phyloP scores from a whole-genome alignment of 2,113 vertebrate genomes.

The Mobula birostris region DNA sequence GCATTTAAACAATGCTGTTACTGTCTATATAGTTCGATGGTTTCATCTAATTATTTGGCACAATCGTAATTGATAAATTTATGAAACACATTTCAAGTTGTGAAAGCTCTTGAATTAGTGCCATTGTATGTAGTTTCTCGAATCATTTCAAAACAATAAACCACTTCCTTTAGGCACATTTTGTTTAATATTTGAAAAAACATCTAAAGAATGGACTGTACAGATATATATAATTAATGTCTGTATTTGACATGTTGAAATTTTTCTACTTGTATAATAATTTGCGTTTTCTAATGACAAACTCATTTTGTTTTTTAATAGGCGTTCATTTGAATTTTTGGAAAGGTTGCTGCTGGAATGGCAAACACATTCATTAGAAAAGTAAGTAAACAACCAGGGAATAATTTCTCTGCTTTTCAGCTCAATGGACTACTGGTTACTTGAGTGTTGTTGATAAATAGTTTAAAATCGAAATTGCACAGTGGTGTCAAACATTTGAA shows the following conservation, averaged over 20 bases:
- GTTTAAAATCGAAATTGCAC: neutral
- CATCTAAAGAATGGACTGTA: neutral
- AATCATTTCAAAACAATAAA: neutral
- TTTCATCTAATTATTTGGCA: neutral
- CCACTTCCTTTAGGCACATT: neutral
- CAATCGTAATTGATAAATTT: neutral
- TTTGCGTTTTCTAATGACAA: neutral
- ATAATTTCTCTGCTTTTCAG: neutral
- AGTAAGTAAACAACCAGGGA: slow-evolving; percentile 58
- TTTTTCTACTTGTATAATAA: neutral
- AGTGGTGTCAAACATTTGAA: neutral
- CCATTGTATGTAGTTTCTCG: neutral
- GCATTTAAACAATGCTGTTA: neutral
- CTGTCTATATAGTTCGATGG: neutral
- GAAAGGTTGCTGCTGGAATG: slow-evolving; percentile 92
- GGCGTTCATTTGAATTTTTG: slow-evolving; percentile 93
- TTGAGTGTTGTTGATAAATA: neutral
- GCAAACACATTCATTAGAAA: slow-evolving; percentile 89
- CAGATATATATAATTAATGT: neutral
- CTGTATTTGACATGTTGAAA: neutral
- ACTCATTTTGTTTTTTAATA: slow-evolving; percentile 47
- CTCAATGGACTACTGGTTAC: neutral
- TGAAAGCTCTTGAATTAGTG: neutral
- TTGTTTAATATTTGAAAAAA: neutral
- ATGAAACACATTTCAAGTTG: neutral